phyloP scores from a whole-genome alignment of 2,113 vertebrate species.

The Amia ocellicauda region DNA sequence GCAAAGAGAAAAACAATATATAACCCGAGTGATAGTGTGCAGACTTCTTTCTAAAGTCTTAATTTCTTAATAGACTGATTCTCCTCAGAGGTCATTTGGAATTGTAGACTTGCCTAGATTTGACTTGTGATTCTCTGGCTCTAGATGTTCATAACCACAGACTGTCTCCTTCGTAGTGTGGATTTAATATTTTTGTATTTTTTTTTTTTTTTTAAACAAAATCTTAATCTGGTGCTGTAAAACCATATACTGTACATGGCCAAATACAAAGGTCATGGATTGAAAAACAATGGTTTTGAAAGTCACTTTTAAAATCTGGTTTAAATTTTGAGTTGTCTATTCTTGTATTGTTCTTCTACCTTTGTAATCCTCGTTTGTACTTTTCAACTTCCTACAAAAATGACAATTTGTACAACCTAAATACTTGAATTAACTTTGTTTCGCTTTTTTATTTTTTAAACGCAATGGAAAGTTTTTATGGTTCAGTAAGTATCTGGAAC shows the following conservation, averaged over 20 bases:
- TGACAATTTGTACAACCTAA: constrained; percentile 34
- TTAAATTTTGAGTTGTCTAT: constrained; percentile 21
- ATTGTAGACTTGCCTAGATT: neutral
- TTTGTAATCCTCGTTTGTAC: constrained; percentile 41
- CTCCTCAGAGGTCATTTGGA: neutral
- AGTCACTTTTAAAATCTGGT: constrained; percentile 27
- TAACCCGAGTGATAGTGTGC: neutral
- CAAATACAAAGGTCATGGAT: constrained; percentile 25
- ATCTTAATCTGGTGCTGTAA: constrained; percentile 39
- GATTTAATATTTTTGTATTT: constrained; percentile 24
- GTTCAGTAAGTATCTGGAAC: constrained; percentile 15
- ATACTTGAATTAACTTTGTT: constrained; percentile 20
- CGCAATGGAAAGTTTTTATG: constrained; percentile 16
- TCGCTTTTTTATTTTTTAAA: constrained; percentile 17
- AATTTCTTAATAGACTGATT: neutral
- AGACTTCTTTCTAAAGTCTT: neutral
- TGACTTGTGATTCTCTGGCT: constrained; percentile 4
- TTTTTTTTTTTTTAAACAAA: constrained; percentile 22
- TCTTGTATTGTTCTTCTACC: constrained; percentile 27
- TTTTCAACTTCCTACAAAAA: constrained; percentile 28
- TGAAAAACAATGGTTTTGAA: constrained; percentile 19
- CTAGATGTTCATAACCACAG: neutral
- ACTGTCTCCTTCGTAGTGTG: neutral
- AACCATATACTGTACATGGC: constrained; percentile 20
- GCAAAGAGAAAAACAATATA: neutral